Base-by-base conservation (phyloP, 2,797 vertebrate genomes). In the Labroides dimidiatus region DNA sequence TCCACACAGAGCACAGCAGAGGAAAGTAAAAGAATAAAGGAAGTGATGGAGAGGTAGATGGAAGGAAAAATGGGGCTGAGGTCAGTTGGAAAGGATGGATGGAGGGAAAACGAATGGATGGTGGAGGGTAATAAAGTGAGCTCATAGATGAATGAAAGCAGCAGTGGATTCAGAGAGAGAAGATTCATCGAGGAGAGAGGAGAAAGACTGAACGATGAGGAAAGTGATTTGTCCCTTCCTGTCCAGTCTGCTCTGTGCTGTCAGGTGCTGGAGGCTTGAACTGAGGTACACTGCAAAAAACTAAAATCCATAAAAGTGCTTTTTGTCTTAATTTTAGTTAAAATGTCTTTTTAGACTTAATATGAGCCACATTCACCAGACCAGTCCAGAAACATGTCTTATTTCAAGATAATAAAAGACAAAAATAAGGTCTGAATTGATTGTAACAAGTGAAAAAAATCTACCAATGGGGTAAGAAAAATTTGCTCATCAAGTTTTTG, bases 51-150 rank as follows among this genome's bases (percentile, higher is more conserved):
- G 52, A 63, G 23, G 57, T 20, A 37, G 73, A 72, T 51, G 62
- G 67, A 51, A 55, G 60, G 56, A 68, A 71, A 21, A n/a, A 27
- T 37, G 33, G 64, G 57, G 85, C 82, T 83, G 77, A 54, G 78
- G 52, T 72, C 69, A 82, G 69, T 82, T 10, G 75, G 77, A 86
- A 63, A 49, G 77, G 84, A 84, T 69, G 78, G 83, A 84, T 83
- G 51, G 72, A 33, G 7, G 30, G 30, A 69, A 19, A 69, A 58
- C 52, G 53, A 73, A 72, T 56, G 67, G 64, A 56, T 61, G 50
- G 78, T 70, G 76, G 77, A 74, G 80, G 79, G 77, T 91, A 87
- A 92, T 90, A 89, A 86, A 85, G 65, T 87, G 84, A 76, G 79
- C 61, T 67, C 58, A 45, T 73, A 90, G 87, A 92, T 84, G 79